Conservation (phyloP, 1,140 invertebrate species). For the Procambarus clarkii region DNA sequence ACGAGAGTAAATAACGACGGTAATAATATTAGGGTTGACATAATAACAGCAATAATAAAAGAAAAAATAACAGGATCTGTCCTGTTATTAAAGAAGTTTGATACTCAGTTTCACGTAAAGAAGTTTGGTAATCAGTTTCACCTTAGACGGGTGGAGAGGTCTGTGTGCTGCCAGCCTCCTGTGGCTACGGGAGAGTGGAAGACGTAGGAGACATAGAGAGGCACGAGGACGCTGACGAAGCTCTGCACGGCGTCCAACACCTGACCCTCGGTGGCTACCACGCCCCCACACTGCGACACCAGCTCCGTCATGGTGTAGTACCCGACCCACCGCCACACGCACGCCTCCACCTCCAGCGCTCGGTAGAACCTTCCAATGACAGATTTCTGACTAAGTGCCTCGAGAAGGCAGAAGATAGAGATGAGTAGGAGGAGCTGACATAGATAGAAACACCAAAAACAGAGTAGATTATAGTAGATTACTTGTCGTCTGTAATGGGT, state of each 20-base stretch:
- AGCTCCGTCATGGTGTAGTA: constrained; percentile 76
- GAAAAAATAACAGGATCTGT: too few relatives aligned
- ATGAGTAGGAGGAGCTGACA: too few relatives aligned
- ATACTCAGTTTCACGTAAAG: too few relatives aligned
- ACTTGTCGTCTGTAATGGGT: too few relatives aligned
- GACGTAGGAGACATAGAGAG: neutral
- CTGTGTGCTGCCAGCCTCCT: constrained; percentile 75
- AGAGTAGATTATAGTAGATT: too few relatives aligned
- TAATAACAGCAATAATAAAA: too few relatives aligned
- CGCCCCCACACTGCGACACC: constrained; percentile 75
- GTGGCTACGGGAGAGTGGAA: constrained; percentile 73
- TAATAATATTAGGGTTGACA: too few relatives aligned
- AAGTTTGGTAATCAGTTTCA: neutral
- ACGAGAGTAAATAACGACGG: too few relatives aligned
- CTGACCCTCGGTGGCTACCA: constrained; percentile 59
- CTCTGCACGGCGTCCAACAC: neutral
- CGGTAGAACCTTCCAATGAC: constrained; percentile 73
- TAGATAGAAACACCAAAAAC: too few relatives aligned
- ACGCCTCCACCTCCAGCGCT: constrained; percentile 76
- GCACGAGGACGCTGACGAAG: neutral
- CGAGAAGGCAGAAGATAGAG: too few relatives aligned
- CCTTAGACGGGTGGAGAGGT: constrained; percentile 74
- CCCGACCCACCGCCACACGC: constrained; percentile 76
- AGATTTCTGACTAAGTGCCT: too few relatives aligned
- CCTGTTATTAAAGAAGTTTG: too few relatives aligned